Evolutionary conservation across 2,797 vertebrate genomes (phyloP), one percentile per base, ranked within the genome.

Genomic region (Monodelphis domestica): DNA sequence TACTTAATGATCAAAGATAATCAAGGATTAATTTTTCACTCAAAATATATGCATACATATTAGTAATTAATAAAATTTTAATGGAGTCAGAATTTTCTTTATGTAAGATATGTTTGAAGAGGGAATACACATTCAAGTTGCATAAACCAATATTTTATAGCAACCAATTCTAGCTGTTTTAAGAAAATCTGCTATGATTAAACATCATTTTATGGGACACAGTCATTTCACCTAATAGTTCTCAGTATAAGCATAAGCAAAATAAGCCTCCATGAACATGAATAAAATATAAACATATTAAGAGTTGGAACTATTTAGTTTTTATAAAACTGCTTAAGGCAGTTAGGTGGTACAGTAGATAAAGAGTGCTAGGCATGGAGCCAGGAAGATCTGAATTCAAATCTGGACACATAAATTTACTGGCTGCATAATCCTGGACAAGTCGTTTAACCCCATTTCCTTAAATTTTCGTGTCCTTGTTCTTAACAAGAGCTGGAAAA

Each of bases 31-130:
- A 84, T 92, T 91, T 30, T 50, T 91, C 93, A 91, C 57, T 92
- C 63, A 90, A 70, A 21, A 52, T 29, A 87, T 21, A 91, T 0
- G 90, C 12, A 45, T 1, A 88, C 5, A 56, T 24, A 1, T 9
- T n/a, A 50, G 21, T 15, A 93, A 84, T 92, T n/a, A 91, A 94
- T 21, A 92, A 84, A 33, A 91, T 56, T 94, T 95, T 89, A 94
- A 93, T 33, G 88, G 63, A 89, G 26, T 33, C 21, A 38, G 17
- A 88, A 51, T 21, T 53, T 88, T 89, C 2, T 87, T 84, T 56
- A 96, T 57, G 2, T 29, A 93, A 45, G 90, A 94, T 94, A 95
- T 52, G 59, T 28, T 88, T 89, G 88, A 50, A 93, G n/a, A n/a
- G 56, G 17, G 54, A 90, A 87, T 33, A 56, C 45, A 84, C 9